Percentiles rank a stretch among this genome's conserved stretches.
Conservation (phyloP, 2,113 vertebrate species). For the Phrynosoma blainvillii region DNA sequence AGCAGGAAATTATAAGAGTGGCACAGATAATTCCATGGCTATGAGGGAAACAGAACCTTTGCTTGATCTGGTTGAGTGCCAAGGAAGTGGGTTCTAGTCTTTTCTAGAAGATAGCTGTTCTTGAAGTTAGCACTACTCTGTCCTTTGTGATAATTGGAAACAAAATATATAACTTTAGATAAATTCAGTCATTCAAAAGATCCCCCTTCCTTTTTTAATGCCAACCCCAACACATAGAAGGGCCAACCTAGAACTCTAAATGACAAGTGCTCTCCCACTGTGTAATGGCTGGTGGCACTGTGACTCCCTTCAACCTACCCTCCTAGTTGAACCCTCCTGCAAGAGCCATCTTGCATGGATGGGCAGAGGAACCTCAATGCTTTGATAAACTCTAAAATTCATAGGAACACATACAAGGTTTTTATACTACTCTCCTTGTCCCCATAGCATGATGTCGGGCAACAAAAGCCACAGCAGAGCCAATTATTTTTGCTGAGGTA, state of each 20-base stretch:
- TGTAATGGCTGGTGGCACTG: neutral
- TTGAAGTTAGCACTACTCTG: neutral
- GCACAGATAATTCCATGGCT: neutral
- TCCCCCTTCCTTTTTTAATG: neutral
- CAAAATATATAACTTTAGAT: too few relatives aligned
- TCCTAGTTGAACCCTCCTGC: too few relatives aligned
- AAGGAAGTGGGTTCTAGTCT: neutral
- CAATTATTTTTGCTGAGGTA: neutral
- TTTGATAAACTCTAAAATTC: neutral
- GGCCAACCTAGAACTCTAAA: neutral
- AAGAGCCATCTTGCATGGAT: neutral
- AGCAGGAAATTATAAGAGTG: neutral
- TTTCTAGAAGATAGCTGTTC: too few relatives aligned
- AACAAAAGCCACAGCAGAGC: neutral
- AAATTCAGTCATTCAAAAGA: too few relatives aligned
- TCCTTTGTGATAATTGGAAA: neutral
- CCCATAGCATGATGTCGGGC: neutral
- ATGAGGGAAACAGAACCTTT: neutral
- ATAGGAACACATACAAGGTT: neutral
- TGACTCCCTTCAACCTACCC: neutral
- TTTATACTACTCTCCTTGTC: too few relatives aligned
- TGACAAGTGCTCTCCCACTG: neutral
- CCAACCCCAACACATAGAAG: neutral
- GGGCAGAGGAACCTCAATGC: too few relatives aligned
- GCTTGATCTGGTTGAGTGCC: neutral